Base-by-base conservation (phyloP, 2,888 invertebrate species). In the Thalpophila matura region DNA sequence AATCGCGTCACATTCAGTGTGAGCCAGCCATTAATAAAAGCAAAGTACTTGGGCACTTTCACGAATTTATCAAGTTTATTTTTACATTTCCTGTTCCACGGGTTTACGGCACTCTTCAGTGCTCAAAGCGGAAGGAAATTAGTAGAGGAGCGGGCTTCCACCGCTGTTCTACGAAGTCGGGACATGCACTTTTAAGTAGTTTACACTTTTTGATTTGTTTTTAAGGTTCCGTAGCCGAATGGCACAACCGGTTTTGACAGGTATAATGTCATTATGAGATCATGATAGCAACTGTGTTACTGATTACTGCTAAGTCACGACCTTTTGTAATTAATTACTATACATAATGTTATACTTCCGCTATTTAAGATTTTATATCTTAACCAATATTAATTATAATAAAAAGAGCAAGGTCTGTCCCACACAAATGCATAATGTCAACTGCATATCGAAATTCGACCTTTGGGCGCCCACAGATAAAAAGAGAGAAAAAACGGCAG, bases 51-150 rank as follows among this genome's bases (percentile, higher is more conserved):
- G 22, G 6, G 9, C 24, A 68, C 14, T 60, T 70, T 46, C 38
- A 60, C 31, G 14, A 70, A 63, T 45, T 38, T 33, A 33, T 29
- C n/a, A 12, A 69, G 45, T 70, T 69, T 60, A 69, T 69, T 38
- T 61, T 67, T 60, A 31, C 9, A 31, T 70, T 63, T 70, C 38
- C 37, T 38, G 29, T 40, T 60, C 2, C 26, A 60, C 35, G n/a
- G 40, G 6, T 38, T 68, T 22, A 18, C 26, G 70, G 63, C 26
- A 12, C 63, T 27, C 31, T 40, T 31, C 22, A 38, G 20, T 10
- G 7, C 14, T 20, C 27, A 27, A 1, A 12, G 31, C 70, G 61
- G 31, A 26, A 69, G 37, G 26, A 26, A 37, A 68, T 38, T 22
- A 45, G 45, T 18, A 27, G 31, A 42, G 2, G n/a, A 43, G 70